Base-by-base conservation (phyloP, 2,113 vertebrate genomes). In the Alligator sinensis region DNA sequence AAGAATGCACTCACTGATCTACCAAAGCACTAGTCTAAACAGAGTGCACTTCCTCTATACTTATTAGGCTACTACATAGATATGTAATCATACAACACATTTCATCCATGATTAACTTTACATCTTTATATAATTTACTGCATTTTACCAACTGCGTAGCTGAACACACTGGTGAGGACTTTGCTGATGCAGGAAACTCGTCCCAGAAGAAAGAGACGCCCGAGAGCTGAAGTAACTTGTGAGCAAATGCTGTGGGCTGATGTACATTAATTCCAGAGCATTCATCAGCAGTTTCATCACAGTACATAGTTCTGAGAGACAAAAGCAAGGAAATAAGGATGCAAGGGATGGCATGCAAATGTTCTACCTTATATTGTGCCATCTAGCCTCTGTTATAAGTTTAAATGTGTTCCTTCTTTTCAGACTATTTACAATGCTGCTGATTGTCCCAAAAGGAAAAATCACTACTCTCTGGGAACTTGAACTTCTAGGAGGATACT, bases 151-250 rank as follows among this genome's bases (percentile, higher is more conserved):
- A 97, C 78, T 98, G 98, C 83, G 98, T 98, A 80, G 99, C 94
- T 66, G 99, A 99, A 83, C 98, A 99, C 96, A 98, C 98, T 82
- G 98, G 98, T 77, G 98, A 99, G 62, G 98, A 98, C 62, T 99
- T 99, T 68, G 98, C 98, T 5, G 97, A 98, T 80, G 99, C 99
- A 55, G 98, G 98, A 97, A 99, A 99, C 96, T 99, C 99, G 74
- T 99, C 98, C 99, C 99, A 99, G 96, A 99, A 99, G 84, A 99
- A 86, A 68, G 98, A 98, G 74, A 99, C 98, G 83, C 99, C 99
- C 70, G 98, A 98, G 96, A 99, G 98, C 87, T 99, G 98, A 93
- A 99, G 96, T 64, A 99, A 98, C 97, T 99, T 99, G 95, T 99
- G 99, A 86, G 99, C 99, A 96, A 99, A 99, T 27, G 99, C 99